A percentile compares a stretch with the other conserved stretches of the same genome.
phyloP scores from a whole-genome alignment of 92 coral and sea anemone species.

The Zoanthus sociatus region DNA sequence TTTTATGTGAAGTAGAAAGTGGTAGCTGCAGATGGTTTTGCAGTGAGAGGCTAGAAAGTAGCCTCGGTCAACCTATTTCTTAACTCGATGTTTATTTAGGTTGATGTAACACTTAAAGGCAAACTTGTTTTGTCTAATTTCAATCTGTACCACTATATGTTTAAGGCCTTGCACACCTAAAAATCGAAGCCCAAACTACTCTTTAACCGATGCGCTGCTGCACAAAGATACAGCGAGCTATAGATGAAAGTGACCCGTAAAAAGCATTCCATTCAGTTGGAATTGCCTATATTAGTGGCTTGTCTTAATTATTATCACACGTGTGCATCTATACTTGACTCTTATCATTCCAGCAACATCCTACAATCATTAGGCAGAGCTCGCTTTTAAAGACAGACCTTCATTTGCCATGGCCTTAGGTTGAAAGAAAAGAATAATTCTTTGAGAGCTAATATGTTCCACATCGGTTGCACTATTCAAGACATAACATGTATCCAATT shows the following conservation, averaged over 20 bases:
- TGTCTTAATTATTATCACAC: too few relatives aligned
- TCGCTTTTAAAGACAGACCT: too few relatives aligned
- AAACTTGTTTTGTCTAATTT: conserved; percentile 28
- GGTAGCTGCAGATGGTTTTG: neutral
- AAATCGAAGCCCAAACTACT: neutral
- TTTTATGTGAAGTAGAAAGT: conserved; percentile 12
- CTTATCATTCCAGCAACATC: too few relatives aligned
- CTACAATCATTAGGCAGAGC: too few relatives aligned
- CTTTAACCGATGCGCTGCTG: conserved; percentile 6
- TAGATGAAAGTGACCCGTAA: conserved; percentile 20
- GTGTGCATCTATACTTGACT: too few relatives aligned
- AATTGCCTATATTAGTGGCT: neutral
- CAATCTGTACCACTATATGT: conserved; percentile 13
- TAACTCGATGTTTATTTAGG: conserved; percentile 40
- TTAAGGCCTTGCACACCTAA: conserved; percentile 17
- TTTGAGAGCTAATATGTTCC: too few relatives aligned
- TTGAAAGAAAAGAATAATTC: too few relatives aligned
- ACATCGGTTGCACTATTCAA: too few relatives aligned
- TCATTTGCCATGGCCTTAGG: too few relatives aligned
- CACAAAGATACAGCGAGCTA: conserved; percentile 33
- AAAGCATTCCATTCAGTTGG: neutral
- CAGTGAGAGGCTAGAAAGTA: conserved; percentile 8
- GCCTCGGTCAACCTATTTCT: conserved; percentile 36
- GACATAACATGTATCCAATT: too few relatives aligned
- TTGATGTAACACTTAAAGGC: conserved; percentile 3